Percentiles rank a stretch among this genome's conserved stretches.
Conservation (phyloP, 2,797 vertebrate species). For the Periophthalmus magnuspinnatus region DNA sequence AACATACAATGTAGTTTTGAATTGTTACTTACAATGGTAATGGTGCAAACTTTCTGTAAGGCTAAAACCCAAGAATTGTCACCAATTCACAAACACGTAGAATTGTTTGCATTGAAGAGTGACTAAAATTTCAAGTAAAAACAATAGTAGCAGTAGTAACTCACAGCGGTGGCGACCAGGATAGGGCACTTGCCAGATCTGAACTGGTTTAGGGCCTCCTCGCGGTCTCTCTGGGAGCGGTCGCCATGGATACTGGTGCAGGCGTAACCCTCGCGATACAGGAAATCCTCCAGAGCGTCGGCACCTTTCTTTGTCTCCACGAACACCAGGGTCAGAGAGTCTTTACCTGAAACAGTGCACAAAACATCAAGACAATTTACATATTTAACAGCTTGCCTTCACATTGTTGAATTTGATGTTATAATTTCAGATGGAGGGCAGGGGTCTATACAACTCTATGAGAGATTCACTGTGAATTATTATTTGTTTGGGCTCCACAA, state of each 20-base stretch:
- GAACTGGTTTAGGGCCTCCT: constrained; percentile 94
- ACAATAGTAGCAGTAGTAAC: constrained; percentile 26
- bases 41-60: too few relatives aligned
- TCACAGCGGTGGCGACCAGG: constrained; percentile 93
- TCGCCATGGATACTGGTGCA: constrained; percentile 97
- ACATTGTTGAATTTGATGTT: too few relatives aligned
- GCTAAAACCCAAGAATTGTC: too few relatives aligned
- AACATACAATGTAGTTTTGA: too few relatives aligned
- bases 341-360: constrained; percentile 79
- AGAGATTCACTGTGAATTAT: too few relatives aligned
- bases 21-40: too few relatives aligned
- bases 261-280: constrained; percentile 92
- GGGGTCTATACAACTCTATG: too few relatives aligned
- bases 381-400: background rate
- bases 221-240: constrained; percentile 92
- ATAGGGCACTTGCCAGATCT: constrained; percentile 95
- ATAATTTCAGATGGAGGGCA: too few relatives aligned
- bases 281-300: constrained; percentile 91
- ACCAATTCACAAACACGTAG: too few relatives aligned
- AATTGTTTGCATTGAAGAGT: too few relatives aligned
- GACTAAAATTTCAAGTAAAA: too few relatives aligned
- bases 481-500: too few relatives aligned
- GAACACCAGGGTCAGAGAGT: constrained; percentile 93
- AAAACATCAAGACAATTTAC: background rate
- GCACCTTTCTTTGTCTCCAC: constrained; percentile 98